A percentile compares a stretch with the other conserved stretches of the same genome.
Evolutionary conservation across 2,113 vertebrate species (phyloP).

Genomic region (Aleadryas rufinucha): DNA sequence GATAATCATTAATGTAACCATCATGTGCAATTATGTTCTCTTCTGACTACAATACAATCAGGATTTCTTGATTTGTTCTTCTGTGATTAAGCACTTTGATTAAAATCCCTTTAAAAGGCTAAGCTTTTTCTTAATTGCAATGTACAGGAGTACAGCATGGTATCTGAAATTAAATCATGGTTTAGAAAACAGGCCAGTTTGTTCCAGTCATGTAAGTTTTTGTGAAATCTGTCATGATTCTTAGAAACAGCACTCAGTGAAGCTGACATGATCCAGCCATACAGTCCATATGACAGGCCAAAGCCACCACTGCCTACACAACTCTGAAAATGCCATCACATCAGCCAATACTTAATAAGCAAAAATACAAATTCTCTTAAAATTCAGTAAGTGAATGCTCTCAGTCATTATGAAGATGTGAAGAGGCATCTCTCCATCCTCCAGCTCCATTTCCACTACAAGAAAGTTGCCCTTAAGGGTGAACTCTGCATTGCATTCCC

Average conservation of each 20-base stretch:
- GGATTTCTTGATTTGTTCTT: background rate
- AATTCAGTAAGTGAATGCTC: background rate
- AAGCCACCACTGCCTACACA: background rate
- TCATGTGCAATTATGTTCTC: background rate
- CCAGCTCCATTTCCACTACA: background rate
- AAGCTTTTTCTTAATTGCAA: background rate
- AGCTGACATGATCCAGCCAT: background rate
- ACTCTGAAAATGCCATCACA: background rate
- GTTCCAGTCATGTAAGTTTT: background rate
- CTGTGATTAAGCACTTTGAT: background rate
- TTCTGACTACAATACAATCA: background rate
- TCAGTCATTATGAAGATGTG: background rate
- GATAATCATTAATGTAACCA: background rate
- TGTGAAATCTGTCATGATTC: background rate
- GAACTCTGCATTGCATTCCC: background rate
- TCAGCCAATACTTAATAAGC: background rate
- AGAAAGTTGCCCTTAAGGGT: background rate
- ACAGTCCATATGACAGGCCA: background rate
- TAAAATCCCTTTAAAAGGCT: background rate
- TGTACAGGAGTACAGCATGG: background rate
- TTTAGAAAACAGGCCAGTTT: background rate
- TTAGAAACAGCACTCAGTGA: background rate
- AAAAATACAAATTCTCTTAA: background rate
- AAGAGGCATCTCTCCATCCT: background rate
- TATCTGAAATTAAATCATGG: background rate